phyloP scores from a whole-genome alignment of 2,888 invertebrate species.

The Apomyelois bistriatella region DNA sequence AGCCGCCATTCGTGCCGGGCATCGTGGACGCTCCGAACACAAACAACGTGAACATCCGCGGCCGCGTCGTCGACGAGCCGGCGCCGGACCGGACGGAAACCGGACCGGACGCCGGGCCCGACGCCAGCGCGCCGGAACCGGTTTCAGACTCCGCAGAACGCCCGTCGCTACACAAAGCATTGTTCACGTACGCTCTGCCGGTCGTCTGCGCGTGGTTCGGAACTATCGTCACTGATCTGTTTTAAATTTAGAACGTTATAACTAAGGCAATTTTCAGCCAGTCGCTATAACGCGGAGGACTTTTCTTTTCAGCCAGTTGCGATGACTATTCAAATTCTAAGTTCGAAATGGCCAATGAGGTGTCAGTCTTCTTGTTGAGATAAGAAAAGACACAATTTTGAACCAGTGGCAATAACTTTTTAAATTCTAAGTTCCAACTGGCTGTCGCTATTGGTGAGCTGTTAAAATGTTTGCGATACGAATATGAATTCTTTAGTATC shows the following conservation, averaged over 20 bases:
- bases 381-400: no score
- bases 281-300: no score
- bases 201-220: conserved; percentile 93
- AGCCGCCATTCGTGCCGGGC: conserved; percentile 45
- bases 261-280: conserved; percentile 5
- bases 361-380: no score
- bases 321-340: no score
- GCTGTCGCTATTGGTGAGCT: no score
- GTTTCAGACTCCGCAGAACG: conserved; percentile 55
- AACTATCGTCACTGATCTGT: conserved; percentile 88
- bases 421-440: no score
- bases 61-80: conserved; percentile 23
- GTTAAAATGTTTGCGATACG: no score
- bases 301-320: neutral
- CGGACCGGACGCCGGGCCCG: conserved; percentile 16
- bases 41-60: conserved; percentile 46
- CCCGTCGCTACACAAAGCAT: conserved; percentile 80
- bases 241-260: conserved; percentile 76
- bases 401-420: no score
- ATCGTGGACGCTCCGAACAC: conserved; percentile 43
- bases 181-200: conserved; percentile 88
- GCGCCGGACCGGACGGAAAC: conserved; percentile 15
- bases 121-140: conserved; percentile 37
- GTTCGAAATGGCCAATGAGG: no score
- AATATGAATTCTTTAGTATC: no score